Conservation (phyloP, 2,113 vertebrate genomes). For the Axis porcinus region DNA sequence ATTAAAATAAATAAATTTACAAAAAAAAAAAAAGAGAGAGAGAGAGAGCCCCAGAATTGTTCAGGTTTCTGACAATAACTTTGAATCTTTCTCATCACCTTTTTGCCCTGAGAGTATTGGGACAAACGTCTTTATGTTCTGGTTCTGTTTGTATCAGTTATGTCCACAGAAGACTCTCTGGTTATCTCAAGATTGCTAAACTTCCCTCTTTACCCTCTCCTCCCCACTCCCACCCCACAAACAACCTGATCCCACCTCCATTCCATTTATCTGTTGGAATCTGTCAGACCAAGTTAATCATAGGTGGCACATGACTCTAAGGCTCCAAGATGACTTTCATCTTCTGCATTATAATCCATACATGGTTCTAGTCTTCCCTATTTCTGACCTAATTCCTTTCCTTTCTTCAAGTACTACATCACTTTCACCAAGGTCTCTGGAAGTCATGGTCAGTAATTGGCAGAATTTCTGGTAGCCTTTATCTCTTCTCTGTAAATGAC, state of each 20-base stretch:
- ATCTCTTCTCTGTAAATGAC: background rate
- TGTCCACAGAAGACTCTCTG: background rate
- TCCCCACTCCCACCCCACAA: background rate
- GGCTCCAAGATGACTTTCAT: background rate
- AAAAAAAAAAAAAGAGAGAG: background rate
- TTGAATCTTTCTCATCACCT: background rate
- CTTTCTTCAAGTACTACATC: background rate
- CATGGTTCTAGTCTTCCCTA: background rate
- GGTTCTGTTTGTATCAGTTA: background rate
- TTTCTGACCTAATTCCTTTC: background rate
- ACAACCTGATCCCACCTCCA: background rate
- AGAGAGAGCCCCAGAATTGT: background rate
- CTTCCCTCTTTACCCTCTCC: background rate
- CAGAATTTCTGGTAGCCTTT: background rate
- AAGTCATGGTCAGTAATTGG: background rate
- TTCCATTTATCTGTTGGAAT: background rate
- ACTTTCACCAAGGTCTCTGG: background rate
- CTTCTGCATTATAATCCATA: background rate
- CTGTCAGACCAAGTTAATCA: background rate
- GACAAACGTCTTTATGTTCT: background rate
- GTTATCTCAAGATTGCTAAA: background rate
- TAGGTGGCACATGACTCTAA: background rate
- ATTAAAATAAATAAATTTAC: background rate
- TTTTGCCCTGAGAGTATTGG: background rate
- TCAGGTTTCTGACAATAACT: background rate